Percentiles rank a stretch among this genome's conserved stretches.
These are phyloP conservation scores for Philaethria dido DNA, from an alignment of 2,888 invertebrate genomes.

Conservation along the genomic window DNA sequence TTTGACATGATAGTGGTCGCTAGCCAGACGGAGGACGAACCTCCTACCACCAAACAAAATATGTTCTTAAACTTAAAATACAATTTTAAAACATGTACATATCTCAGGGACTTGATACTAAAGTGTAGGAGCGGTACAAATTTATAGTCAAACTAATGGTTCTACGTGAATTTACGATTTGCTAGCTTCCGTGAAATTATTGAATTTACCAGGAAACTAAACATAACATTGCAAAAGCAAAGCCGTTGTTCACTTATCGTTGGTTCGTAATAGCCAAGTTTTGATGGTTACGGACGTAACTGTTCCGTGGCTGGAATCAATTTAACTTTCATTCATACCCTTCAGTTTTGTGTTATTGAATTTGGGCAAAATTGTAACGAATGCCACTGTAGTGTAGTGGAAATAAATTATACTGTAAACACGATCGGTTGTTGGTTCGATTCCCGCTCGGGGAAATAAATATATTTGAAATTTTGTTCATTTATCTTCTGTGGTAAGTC, in stretches of 20 bases:
- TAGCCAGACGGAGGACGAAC: no score
- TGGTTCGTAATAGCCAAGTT: slow-evolving; percentile 56
- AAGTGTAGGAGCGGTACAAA: slow-evolving; percentile 25
- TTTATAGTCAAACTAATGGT: slow-evolving; percentile 39
- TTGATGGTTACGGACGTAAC: slow-evolving; percentile 52
- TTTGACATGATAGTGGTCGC: no score
- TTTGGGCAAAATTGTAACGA: slow-evolving; percentile 16
- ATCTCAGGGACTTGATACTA: slow-evolving; percentile 18
- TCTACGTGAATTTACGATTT: slow-evolving; percentile 44
- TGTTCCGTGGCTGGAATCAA: slow-evolving; percentile 53
- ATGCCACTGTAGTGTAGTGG: no score
- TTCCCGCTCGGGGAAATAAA: no score
- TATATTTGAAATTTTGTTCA: no score
- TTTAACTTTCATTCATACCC: slow-evolving; percentile 48
- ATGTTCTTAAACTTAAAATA: neutral
- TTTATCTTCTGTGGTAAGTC: no score
- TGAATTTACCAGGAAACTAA: slow-evolving; percentile 44
- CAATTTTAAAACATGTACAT: slow-evolving; percentile 22
- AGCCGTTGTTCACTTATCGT: slow-evolving; percentile 38
- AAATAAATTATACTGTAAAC: no score
- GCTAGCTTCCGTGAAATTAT: slow-evolving; percentile 43
- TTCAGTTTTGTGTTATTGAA: slow-evolving; percentile 30
- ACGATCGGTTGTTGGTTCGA: no score
- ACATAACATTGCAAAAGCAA: slow-evolving; percentile 38
- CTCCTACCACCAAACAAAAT: no score